Evolutionary conservation across 2,113 vertebrate species (phyloP), one percentile per base, ranked within the genome.

Genomic region (Burhinus bistriatus): DNA sequence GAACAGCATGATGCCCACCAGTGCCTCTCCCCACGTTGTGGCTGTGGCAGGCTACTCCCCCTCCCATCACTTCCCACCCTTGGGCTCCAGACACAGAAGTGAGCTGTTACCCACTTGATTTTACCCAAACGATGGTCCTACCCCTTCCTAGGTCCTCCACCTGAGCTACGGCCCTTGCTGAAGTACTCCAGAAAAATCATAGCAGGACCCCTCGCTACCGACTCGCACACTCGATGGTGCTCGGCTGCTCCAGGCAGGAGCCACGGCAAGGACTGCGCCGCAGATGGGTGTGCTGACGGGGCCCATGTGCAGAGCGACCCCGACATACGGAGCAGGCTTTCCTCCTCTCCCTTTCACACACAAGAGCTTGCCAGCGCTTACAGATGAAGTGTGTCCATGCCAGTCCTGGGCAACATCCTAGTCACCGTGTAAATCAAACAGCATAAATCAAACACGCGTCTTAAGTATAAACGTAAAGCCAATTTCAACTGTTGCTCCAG

Each of bases 161-260:
- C 15, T 16, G n/a, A 36, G 58, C 51, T 68, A 27, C 2, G 8
- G 8, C 22, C 72, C 19, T n/a, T 25, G 18, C n/a, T 73, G 42
- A 62, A 76, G 42, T 5, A 22, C 27, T 9, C 40, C 27, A 64
- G 13, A 38, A 69, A 49, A 61, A 29, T 15, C 32, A 8, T 0
- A 44, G 22, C 42, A 54, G 34, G 7, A 12, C 11, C 22, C 9
- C 20, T 47, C 27, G 18, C 36, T 49, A 17, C 23, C 57, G 23
- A 1, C 27, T 18, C 15, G 18, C 30, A 17, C 19, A 2, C 38
- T 29, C 0, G 0, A 3, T 5, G 12, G 22, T 49, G 49, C 40
- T 54, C 2, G 0, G 29, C 19, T 32, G 29, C 54, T 61, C 62
- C n/a, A 34, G n/a, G 30, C 19, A 16, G 7, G 15, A 64, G 32